Evolutionary conservation across 2,797 vertebrate genomes (phyloP), one percentile per base, ranked within the genome.

Genomic region (Leptodactylus fallax): DNA sequence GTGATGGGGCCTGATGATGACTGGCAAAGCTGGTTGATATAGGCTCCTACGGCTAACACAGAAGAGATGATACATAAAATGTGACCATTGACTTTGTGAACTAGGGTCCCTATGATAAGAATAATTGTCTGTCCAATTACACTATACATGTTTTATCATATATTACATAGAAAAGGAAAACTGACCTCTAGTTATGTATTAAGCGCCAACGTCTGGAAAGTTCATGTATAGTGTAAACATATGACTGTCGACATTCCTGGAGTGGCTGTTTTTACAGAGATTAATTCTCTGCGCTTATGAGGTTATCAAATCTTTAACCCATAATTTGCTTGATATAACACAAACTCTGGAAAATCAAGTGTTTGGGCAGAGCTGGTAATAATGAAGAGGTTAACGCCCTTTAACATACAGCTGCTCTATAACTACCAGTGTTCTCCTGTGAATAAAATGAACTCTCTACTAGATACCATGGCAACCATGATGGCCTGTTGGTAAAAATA

Each of bases 401-500:
- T 36, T 36, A 36, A 17, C 71, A 65, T 51, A 87, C 72, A 83
- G 49, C 14, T 9, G 25, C 14, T 7, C 23, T 67, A 69, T 83
- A 79, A 78, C 81, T 79, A 81, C n/a, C 36, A 60, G 36, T 81
- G 47, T 85, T 85, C 23, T 47, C 27, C 56, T 51, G 56, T 49
- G 58, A 86, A 60, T 69, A 86, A 56, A 81, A 85, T 85, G 65
- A 76, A 78, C 47, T 69, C 27, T 47, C 17, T 69, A 55, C 58
- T 12, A 23, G 87, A 82, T 76, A 27, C 56, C 71, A 69, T 89
- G 63, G 71, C 49, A 89, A 86, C 60, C 47, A 14, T n/a, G 61
- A 82, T 82, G n/a, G 79, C n/a, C 69, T 71, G 79, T 82, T 89
- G 71, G 71, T 78, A 58, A 86, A 88, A 85, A 82, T 60, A 86